These are phyloP conservation scores for Acanthiza pusilla DNA, from an alignment of 2,797 vertebrate genomes.

Conservation along the genomic window DNA sequence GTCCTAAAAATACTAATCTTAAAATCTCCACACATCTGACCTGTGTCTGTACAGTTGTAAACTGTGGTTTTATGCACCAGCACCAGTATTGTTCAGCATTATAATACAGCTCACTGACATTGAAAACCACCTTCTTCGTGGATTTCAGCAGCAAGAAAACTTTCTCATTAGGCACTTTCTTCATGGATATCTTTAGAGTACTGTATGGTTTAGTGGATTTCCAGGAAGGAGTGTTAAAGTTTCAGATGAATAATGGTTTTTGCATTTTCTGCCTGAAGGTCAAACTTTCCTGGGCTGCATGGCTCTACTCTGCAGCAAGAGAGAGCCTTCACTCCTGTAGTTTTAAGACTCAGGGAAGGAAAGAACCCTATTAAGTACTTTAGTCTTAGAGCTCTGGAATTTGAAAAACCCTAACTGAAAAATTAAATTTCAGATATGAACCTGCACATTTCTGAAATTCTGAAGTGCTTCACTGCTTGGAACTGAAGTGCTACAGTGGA, in stretches of 20 bases:
- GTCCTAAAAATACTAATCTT: background rate
- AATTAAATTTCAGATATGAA: background rate
- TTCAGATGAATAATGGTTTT: constrained; percentile 5
- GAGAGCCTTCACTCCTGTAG: background rate
- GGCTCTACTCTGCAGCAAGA: background rate
- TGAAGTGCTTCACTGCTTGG: background rate
- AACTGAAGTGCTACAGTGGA: background rate
- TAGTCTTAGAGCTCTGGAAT: background rate
- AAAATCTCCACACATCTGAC: background rate
- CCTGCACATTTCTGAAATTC: background rate
- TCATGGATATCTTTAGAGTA: background rate
- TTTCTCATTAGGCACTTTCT: constrained; percentile 20
- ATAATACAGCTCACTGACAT: constrained; percentile 2
- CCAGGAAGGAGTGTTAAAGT: constrained; percentile 14
- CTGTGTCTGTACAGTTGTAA: background rate
- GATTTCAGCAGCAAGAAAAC: background rate
- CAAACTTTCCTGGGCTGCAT: background rate
- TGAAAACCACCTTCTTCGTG: constrained; percentile 22
- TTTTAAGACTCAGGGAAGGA: background rate
- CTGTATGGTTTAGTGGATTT: background rate
- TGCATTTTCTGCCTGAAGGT: constrained; percentile 32
- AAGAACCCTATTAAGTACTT: background rate
- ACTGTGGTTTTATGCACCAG: background rate
- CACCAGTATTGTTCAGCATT: background rate
- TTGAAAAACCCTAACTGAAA: background rate